Conservation (phyloP, 2,797 vertebrate species). For the Pseudochromis fuscus region DNA sequence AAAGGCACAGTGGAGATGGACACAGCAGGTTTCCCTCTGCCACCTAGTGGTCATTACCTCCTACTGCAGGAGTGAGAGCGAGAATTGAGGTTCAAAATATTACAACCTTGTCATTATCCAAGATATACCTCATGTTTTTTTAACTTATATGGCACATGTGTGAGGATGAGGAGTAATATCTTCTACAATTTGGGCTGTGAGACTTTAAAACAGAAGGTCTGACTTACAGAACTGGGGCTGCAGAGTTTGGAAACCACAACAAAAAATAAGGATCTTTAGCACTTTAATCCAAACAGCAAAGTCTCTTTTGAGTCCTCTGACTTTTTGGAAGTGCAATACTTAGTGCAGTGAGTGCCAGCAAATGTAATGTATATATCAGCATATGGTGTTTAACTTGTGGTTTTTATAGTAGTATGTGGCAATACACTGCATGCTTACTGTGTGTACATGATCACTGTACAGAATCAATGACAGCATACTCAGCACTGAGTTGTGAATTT, state of each 20-base stretch:
- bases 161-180: no score
- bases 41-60: slow-evolving; percentile 74
- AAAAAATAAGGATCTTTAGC: background rate
- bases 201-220: background rate
- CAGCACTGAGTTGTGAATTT: no score
- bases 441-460: no score
- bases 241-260: background rate
- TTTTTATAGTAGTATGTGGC: no score
- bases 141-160: no score
- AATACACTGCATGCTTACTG: no score
- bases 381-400: no score
- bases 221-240: background rate
- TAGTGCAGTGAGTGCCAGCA: no score
- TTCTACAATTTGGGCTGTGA: background rate
- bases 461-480: background rate
- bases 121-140: background rate
- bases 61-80: slow-evolving; percentile 52
- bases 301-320: background rate
- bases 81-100: background rate
- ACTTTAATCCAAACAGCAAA: background rate
- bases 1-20: slow-evolving; percentile 30
- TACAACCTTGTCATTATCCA: background rate
- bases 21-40: slow-evolving; percentile 66
- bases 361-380: no score
- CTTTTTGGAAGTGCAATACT: background rate